Percentiles rank a stretch among this genome's conserved stretches.
These are phyloP conservation scores for Falco columbarius DNA, from an alignment of 2,797 vertebrate species.

Conservation along the genomic window DNA sequence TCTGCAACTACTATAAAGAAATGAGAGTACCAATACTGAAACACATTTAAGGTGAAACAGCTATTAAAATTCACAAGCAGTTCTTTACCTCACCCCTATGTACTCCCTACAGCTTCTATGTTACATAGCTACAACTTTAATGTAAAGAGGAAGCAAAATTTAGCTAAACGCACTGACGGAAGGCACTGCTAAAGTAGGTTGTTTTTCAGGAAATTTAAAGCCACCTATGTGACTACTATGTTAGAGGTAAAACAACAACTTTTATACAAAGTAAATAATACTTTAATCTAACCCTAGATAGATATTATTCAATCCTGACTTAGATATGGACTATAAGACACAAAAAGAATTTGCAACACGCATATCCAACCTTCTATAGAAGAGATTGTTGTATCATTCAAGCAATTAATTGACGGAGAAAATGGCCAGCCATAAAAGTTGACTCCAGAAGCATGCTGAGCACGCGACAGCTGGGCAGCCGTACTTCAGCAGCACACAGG, in stretches of 20 bases:
- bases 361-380: not conserved
- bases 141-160: not conserved
- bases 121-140: not conserved
- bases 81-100: not conserved
- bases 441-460: not conserved
- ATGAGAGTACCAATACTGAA: not conserved
- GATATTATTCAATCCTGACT: not conserved
- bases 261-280: not conserved
- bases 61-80: not conserved
- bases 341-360: not conserved
- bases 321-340: not conserved
- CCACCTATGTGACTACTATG: rapidly evolving
- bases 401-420: rapidly evolving
- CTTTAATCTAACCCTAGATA: not conserved
- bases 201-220: not conserved
- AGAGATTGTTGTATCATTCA: not conserved
- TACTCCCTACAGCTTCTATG: not conserved
- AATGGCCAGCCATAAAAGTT: rapidly evolving
- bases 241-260: not conserved
- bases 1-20: not conserved
- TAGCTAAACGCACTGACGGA: not conserved
- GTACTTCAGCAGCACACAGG: not conserved
- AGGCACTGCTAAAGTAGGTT: not conserved
- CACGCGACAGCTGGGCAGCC: not conserved
- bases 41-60: not conserved